phyloP scores from a whole-genome alignment of 2,888 invertebrate species.

The Piscicola geometra region DNA sequence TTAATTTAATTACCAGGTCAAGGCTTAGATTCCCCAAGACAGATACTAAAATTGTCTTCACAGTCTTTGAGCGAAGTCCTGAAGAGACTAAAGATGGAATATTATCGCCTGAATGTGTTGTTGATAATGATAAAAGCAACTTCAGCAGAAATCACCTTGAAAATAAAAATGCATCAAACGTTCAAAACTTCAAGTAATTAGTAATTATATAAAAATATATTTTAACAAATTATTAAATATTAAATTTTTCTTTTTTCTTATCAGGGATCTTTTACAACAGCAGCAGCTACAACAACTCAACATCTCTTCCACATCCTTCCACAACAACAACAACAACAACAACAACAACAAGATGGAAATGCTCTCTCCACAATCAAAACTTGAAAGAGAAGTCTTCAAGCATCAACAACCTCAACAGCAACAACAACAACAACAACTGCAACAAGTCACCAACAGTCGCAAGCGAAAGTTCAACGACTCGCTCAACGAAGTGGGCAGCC shows the following conservation, averaged over 20 bases:
- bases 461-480: conserved; percentile 19
- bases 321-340: not conserved
- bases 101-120: not conserved
- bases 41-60: conserved; percentile 25
- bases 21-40: conserved; percentile 30
- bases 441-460: not conserved
- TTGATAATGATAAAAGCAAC: not conserved
- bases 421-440: conserved; percentile 10
- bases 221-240: not conserved
- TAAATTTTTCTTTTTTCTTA: not conserved
- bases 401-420: conserved; percentile 1
- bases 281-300: conserved; percentile 5
- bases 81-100: conserved; percentile 11
- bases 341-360: not conserved
- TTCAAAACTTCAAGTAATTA: not conserved
- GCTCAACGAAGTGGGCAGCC: not conserved
- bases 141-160: not conserved
- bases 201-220: too few species aligned
- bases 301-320: not conserved
- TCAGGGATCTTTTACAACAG: not conserved
- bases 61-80: not conserved
- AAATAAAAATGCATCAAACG: not conserved
- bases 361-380: conserved; percentile 7
- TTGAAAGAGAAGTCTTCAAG: conserved; percentile 32
- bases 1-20: conserved; percentile 1